Evolutionary conservation across 2,113 vertebrate species (phyloP).

Genomic region (Thamnophis sirtalis): DNA sequence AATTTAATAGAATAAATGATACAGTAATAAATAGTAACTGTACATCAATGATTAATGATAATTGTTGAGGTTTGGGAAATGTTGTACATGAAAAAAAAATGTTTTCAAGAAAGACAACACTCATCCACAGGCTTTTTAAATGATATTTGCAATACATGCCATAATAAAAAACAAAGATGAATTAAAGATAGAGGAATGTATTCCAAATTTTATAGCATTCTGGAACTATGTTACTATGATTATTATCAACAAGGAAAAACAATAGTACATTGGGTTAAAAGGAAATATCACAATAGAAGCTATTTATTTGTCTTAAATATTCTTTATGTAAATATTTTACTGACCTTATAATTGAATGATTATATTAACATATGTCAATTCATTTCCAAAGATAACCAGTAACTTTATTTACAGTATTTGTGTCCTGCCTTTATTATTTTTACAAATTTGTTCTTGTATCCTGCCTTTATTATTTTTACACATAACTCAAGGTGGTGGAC

Average conservation of each 20-base stretch:
- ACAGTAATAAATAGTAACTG: not conserved
- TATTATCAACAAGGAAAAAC: not conserved
- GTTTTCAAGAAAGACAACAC: not conserved
- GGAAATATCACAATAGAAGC: not conserved
- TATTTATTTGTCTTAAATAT: not conserved
- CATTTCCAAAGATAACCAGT: not conserved
- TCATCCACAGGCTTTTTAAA: not conserved
- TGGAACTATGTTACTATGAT: not conserved
- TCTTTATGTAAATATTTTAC: not conserved
- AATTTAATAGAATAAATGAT: not conserved
- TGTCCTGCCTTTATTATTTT: too few relatives aligned
- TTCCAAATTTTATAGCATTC: not conserved
- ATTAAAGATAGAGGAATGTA: not conserved
- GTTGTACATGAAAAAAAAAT: not conserved
- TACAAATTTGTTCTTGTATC: not conserved
- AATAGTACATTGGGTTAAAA: not conserved
- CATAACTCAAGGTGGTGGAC: not conserved
- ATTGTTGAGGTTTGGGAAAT: not conserved
- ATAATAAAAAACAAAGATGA: not conserved
- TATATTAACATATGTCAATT: not conserved
- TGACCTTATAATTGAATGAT: not conserved
- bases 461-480: not conserved
- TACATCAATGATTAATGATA: not conserved
- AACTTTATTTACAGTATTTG: not conserved
- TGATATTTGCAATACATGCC: not conserved